Evolutionary conservation across 30 jellyfish, hydroid and myxozoan genomes (phyloP).

Genomic region (Turritopsis rubra): DNA sequence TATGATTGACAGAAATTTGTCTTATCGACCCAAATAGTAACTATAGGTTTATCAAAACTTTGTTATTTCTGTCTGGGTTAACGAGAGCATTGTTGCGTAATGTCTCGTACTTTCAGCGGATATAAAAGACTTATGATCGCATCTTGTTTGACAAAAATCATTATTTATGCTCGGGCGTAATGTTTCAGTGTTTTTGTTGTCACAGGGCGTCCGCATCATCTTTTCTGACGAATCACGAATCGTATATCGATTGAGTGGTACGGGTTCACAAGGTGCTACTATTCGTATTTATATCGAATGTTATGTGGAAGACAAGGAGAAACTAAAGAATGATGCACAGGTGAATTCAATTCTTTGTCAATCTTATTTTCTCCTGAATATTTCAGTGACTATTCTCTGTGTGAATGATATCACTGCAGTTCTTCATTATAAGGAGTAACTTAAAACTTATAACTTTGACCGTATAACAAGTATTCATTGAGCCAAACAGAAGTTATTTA

Average conservation of each 20-base stretch:
- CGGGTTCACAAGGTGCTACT: slow-evolving; percentile 85
- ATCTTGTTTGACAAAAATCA: too few species aligned
- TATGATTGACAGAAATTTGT: neutral
- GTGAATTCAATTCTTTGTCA: neutral
- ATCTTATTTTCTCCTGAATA: neutral
- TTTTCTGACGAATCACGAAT: slow-evolving; percentile 71
- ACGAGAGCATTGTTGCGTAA: too few species aligned
- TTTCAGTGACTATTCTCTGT: neutral
- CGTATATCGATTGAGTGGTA: slow-evolving; percentile 86
- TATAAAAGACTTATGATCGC: too few species aligned
- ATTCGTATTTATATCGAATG: slow-evolving; percentile 80
- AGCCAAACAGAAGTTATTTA: too few species aligned
- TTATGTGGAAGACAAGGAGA: slow-evolving; percentile 29
- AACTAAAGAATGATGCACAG: slow-evolving; percentile 32
- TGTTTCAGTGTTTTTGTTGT: neutral
- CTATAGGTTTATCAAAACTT: too few species aligned
- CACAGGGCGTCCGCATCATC: slow-evolving; percentile 73
- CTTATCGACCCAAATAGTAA: neutral
- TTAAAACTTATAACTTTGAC: too few species aligned
- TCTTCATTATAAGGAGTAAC: too few species aligned
- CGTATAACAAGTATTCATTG: too few species aligned
- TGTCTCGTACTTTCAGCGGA: too few species aligned
- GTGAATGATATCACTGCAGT: neutral
- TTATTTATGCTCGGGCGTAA: too few species aligned
- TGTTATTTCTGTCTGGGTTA: too few species aligned